Evolutionary conservation across 2,888 invertebrate genomes (phyloP), one percentile per base, ranked within the genome.

Genomic region (Mayetiola destructor): DNA sequence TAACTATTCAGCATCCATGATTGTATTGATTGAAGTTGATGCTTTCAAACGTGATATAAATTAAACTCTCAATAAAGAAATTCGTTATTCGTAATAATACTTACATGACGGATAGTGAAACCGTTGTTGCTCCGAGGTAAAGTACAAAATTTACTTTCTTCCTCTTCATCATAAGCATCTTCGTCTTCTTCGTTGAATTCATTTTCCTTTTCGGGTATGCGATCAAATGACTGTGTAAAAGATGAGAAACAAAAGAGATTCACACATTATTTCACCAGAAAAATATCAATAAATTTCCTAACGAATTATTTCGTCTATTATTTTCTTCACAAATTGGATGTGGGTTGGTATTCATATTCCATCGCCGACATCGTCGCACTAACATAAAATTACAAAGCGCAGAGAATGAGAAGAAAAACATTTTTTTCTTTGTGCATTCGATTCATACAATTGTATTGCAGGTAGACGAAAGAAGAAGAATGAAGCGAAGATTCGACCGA

Each of bases 61-160:
- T n/a, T n/a, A n/a, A n/a, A n/a, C n/a, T n/a, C n/a, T n/a, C n/a
- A n/a, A n/a, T n/a, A n/a, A n/a, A n/a, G n/a, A n/a, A n/a, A n/a
- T n/a, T n/a, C 6, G 20, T n/a, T 29, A 14, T 29, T 6, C 5
- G 12, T 20, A 32, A 14, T 32, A 16, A 8, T 48, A 55, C 54
- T 8, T 39, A 60, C 60, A 48, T 60, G 60, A 27, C 59, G 42
- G 48, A 61, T 61, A 18, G 60, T 61, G 53, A 61, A 61, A 10
- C 55, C 57, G 54, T 61, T 59, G 36, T 48, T 53, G 29, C 56
- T 56, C 18, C 60, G 23, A 1, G 60, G 60, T 10, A 61, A 36
- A 36, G 60, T 61, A 58, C 60, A 61, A 48, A 61, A 61, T 59
- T 59, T 61, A 40, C 60, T 61, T 35, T 59, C 59, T 35, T 60